These are phyloP conservation scores for Apodemia mormo DNA, from an alignment of 2,888 invertebrate species.

Conservation along the genomic window DNA sequence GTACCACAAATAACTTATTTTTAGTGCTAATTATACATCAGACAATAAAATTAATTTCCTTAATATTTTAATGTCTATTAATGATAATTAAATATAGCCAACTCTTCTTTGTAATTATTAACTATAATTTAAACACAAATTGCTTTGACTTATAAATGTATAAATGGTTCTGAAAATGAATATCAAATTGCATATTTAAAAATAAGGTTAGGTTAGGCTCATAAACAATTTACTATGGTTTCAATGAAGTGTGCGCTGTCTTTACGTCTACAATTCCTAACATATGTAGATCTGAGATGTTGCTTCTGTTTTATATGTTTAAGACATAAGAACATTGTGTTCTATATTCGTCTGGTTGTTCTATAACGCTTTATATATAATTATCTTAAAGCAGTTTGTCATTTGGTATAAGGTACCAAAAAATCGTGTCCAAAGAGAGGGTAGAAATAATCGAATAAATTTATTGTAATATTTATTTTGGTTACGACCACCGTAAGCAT, in stretches of 20 bases:
- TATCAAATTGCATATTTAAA: not conserved
- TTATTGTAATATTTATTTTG: slow-evolving; percentile 26
- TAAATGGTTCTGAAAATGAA: too few species aligned
- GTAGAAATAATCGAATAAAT: slow-evolving; percentile 23
- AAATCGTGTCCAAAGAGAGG: slow-evolving; percentile 72
- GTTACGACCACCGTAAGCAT: slow-evolving; percentile 29
- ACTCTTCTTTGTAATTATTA: not conserved
- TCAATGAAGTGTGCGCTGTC: not conserved
- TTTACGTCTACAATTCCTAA: slow-evolving; percentile 3
- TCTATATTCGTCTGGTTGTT: slow-evolving; percentile 18
- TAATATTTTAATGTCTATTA: too few species aligned
- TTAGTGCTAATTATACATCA: too few species aligned
- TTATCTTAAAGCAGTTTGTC: slow-evolving; percentile 22
- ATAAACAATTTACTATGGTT: not conserved
- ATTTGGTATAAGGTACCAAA: slow-evolving; percentile 56
- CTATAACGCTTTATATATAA: slow-evolving; percentile 20
- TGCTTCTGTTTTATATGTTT: slow-evolving; percentile 13
- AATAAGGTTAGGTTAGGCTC: not conserved
- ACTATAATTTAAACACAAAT: too few species aligned
- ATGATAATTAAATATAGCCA: not conserved
- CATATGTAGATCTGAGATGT: slow-evolving; percentile 14
- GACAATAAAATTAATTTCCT: too few species aligned
- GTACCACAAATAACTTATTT: too few species aligned
- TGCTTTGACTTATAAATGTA: too few species aligned
- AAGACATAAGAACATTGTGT: slow-evolving; percentile 9